Conservation (phyloP, 2,888 invertebrate species). For the Osmoderma eremita region DNA sequence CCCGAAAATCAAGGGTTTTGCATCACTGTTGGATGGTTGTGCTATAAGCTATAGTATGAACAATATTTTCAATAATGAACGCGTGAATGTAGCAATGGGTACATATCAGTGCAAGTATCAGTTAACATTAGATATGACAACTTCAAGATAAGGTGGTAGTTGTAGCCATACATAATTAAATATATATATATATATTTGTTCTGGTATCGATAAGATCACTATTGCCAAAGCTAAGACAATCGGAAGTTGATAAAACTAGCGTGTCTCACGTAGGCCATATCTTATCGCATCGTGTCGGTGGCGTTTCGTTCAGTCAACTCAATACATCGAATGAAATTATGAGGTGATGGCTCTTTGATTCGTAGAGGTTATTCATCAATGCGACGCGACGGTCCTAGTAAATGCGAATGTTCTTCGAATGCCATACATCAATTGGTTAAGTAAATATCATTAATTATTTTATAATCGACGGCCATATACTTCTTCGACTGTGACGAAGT, state of each 20-base stretch:
- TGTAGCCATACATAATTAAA: no score
- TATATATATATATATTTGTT: no score
- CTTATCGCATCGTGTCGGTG: constrained; percentile 8
- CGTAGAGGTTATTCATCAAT: constrained; percentile 26
- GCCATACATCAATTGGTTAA: constrained; percentile 24
- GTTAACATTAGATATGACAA: no score
- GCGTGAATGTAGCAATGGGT: no score
- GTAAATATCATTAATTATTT: constrained; percentile 23
- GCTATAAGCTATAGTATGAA: no score
- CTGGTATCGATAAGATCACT: not conserved
- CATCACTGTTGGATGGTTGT: no score
- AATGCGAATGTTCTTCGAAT: constrained; percentile 21
- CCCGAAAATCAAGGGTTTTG: no score
- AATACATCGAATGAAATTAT: constrained; percentile 10
- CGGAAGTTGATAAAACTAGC: constrained; percentile 3
- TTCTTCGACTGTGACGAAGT: constrained; percentile 13
- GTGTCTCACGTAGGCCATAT: not conserved
- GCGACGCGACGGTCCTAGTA: constrained; percentile 2
- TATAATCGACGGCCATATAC: constrained; percentile 25
- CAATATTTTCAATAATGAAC: no score
- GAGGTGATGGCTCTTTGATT: constrained; percentile 21
- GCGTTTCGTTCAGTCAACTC: constrained; percentile 1
- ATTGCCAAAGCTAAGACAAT: constrained; percentile 4
- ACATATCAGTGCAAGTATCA: no score
- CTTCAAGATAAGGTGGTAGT: no score